Base-by-base conservation (phyloP, 2,113 vertebrate species). In the Gymnogyps californianus region DNA sequence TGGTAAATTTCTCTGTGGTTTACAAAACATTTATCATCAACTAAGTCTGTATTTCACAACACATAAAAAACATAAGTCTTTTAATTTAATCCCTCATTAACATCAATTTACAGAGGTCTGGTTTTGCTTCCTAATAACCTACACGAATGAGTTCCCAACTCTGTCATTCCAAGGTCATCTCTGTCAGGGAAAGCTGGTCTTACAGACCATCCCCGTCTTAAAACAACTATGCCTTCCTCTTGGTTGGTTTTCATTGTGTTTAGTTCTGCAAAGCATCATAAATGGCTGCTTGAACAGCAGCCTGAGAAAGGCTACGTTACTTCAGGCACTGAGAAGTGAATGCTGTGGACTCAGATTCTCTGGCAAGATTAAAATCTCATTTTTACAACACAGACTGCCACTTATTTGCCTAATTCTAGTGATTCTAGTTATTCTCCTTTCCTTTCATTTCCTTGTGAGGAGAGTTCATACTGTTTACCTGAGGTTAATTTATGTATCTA, bases 111-210 rank as follows among this genome's bases (percentile, higher is more conserved):
- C 36, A 81, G 55, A 90, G 29, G 10, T 36, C 32, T 75, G 0
- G 17, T 90, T 90, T 84, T 75, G 47, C 42, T 66, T 89, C 24
- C 57, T 47, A 77, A 52, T 47, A 69, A 78, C 12, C 16, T 58
- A 61, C 18, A 49, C 0, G 6, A 83, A 38, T 1, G 1, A 3
- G 1, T 51, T 80, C 65, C 58, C 31, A 62, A 36, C 55, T 76
- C 24, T 44, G 29, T 36, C 22, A 55, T 59, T 89, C 51, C 64
- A 81, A 75, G 44, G 76, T 34, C 34, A 4, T 8, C 31, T 85
- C 52, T 66, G 34, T 32, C 71, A 84, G 28, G 51, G 42, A 61
- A 83, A 85, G 29, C 29, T 67, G 46, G 58, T 84, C 44, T 83
- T 66, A 62, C 42, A 90, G 24, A 55, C 22, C 12, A 22, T 55